Base-by-base conservation (phyloP, 2,113 vertebrate species). In the Pipa parva region DNA sequence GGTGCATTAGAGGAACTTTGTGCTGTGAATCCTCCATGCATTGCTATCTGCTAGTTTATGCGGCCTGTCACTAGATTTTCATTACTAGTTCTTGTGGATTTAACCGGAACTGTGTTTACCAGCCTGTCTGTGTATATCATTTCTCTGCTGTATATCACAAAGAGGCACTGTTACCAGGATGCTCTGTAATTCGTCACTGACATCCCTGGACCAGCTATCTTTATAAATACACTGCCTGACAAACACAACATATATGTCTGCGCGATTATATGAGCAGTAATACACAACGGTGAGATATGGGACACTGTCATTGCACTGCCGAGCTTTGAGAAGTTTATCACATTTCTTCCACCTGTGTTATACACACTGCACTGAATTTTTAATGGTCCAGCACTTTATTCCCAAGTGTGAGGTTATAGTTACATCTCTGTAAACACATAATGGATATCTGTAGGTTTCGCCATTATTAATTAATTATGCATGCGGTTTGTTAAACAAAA, bases 211-310 rank as follows among this genome's bases (percentile, higher is more conserved):
- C 56, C 39, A 59, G 65, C 65, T 68, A 68, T 68, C 64, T 68
- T 68, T 68, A 68, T 68, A 68, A 59, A 59, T 59, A 59, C 55
- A 22, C 56, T n/a, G 56, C 45, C 65, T 68, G 65, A 49, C 65
- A 51, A 50, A 39, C 65, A 59, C 56, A 59, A 68, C 65, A 68
- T 68, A 68, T 68, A 68, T 68, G 56, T 59, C 65, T 39, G 46
- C 50, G 54, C 45, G 63, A 67, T 67, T 67, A 67, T 67, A 58
- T 65, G 63, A 65, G 52, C 17, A 26, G 36, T 45, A 64, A 54
- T 64, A 64, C 50, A 52, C 50, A 20, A 39, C 63, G 12, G 33
- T 59, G 64, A 59, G 56, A 68, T 59, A 68, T 68, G 51, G 65
- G 46, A 29, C 25, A 12, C 26, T 59, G 65, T 57, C 65, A 60